These are phyloP conservation scores for Meiosimyza platycephala DNA, from an alignment of 2,888 invertebrate species.

Conservation along the genomic window DNA sequence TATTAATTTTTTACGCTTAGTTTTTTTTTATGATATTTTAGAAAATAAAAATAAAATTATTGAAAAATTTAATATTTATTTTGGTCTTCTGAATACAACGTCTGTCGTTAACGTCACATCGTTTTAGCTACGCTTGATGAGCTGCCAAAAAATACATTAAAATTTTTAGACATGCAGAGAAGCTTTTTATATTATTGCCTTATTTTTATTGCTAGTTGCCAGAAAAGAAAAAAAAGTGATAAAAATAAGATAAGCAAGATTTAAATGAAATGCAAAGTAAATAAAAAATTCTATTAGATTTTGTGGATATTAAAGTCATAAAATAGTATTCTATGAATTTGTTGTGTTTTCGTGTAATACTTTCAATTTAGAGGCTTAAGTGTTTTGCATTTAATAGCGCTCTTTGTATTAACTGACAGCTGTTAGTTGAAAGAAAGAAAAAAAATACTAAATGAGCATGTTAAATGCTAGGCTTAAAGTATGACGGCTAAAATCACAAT, in stretches of 20 bases:
- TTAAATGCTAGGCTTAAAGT: too few species aligned
- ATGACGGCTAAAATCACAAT: too few species aligned
- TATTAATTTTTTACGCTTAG: neutral
- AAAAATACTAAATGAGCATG: too few species aligned
- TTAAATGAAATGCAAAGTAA: conserved; percentile 21
- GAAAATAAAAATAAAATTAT: neutral
- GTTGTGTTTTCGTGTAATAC: conserved; percentile 28
- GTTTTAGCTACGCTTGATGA: too few species aligned
- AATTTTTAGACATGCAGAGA: too few species aligned
- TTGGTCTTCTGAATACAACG: too few species aligned
- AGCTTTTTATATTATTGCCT: too few species aligned
- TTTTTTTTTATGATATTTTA: neutral
- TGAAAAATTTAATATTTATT: neutral
- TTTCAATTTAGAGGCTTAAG: conserved; percentile 25
- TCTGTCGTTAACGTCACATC: too few species aligned
- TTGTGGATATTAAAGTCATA: neutral
- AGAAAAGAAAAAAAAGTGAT: neutral
- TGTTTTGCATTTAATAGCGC: neutral
- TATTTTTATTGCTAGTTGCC: neutral
- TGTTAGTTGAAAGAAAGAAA: too few species aligned
- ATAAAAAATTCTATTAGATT: neutral
- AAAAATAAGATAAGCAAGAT: conserved; percentile 30
- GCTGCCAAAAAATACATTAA: too few species aligned
- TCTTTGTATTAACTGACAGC: neutral
- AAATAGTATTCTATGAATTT: neutral